These are phyloP conservation scores for Eptatretus atami DNA, from an alignment of 2,797 vertebrate species.

Conservation along the genomic window DNA sequence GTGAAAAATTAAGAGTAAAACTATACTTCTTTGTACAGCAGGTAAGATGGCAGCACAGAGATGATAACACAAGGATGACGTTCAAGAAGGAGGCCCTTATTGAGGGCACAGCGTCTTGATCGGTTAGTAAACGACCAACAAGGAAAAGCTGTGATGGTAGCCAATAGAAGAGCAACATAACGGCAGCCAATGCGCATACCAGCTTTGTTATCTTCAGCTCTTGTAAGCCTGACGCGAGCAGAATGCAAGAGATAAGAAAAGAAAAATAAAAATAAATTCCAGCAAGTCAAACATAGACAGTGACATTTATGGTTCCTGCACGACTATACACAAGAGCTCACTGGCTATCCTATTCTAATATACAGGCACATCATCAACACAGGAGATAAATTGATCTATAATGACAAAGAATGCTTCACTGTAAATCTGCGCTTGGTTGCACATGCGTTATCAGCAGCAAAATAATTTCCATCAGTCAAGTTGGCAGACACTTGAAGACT, in stretches of 20 bases:
- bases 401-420: too few relatives aligned
- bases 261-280: too few relatives aligned
- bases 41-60: slow-evolving; percentile 41
- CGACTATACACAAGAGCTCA: too few relatives aligned
- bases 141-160: slow-evolving; percentile 28
- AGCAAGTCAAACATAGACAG: too few relatives aligned
- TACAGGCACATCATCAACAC: too few relatives aligned
- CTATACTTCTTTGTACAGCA: slow-evolving; percentile 50
- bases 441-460: too few relatives aligned
- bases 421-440: too few relatives aligned
- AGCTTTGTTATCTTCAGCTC: slow-evolving; percentile 43
- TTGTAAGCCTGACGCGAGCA: slow-evolving; percentile 27
- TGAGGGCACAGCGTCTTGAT: slow-evolving; percentile 42
- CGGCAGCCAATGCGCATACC: slow-evolving; percentile 43
- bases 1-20: slow-evolving; percentile 12
- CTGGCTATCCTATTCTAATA: too few relatives aligned
- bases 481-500: too few relatives aligned
- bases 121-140: slow-evolving; percentile 60
- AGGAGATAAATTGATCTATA: too few relatives aligned
- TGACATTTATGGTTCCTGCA: too few relatives aligned
- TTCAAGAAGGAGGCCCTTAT: slow-evolving; percentile 48
- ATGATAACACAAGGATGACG: slow-evolving; percentile 32
- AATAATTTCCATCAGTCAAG: too few relatives aligned
- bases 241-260: neutral
- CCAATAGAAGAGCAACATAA: slow-evolving; percentile 36